Conservation (phyloP, 2,888 invertebrate genomes). For the Acleris sparsana region DNA sequence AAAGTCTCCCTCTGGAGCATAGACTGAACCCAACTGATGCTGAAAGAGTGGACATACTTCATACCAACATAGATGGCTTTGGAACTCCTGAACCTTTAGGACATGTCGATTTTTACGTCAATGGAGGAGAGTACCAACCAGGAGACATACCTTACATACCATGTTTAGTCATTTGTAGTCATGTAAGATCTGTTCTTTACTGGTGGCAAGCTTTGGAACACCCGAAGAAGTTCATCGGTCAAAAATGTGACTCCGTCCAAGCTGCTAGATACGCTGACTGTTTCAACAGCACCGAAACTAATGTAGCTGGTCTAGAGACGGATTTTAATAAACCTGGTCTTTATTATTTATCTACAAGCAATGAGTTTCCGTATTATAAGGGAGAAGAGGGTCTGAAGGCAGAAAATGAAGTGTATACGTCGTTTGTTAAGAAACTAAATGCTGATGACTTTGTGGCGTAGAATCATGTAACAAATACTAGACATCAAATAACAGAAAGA, state of each 20-base stretch:
- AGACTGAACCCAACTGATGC: conserved; percentile 60
- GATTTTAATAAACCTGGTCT: conserved; percentile 64
- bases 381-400: conserved; percentile 65
- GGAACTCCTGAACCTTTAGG: conserved; percentile 71
- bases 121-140: conserved; percentile 75
- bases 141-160: conserved; percentile 66
- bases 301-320: conserved; percentile 64
- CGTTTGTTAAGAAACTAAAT: conserved; percentile 56
- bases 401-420: conserved; percentile 67
- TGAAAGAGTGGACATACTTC: conserved; percentile 62
- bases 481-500: conserved; percentile 26
- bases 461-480: conserved; percentile 42
- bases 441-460: conserved; percentile 49
- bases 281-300: conserved; percentile 59
- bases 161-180: conserved; percentile 70
- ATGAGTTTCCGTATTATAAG: conserved; percentile 70
- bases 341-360: conserved; percentile 66
- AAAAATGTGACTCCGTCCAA: conserved; percentile 66
- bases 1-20: conserved; percentile 54
- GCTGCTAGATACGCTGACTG: conserved; percentile 69
- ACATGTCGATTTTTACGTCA: conserved; percentile 71
- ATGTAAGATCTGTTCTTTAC: conserved; percentile 60
- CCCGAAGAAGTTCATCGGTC: conserved; percentile 68
- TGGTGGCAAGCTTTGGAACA: conserved; percentile 76
- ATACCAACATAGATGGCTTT: conserved; percentile 77